Conservation (phyloP, 1,140 invertebrate genomes). For the Aporrectodea caliginosa region DNA sequence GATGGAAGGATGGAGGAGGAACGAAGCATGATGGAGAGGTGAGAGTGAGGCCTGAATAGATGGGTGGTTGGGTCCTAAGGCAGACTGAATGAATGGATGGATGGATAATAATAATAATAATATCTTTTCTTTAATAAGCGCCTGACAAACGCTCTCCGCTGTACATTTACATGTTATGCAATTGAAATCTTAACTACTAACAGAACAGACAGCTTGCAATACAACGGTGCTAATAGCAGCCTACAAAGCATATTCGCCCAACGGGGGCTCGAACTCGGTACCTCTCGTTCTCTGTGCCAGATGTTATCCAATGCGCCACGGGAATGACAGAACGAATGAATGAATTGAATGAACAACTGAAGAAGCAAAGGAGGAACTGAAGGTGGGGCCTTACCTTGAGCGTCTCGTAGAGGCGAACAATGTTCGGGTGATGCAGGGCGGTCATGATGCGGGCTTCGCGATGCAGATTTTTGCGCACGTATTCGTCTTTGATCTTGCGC, state of each 20-base stretch:
- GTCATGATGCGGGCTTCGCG: slow-evolving; percentile 66
- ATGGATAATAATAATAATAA: too few relatives aligned
- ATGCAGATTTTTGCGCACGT: slow-evolving; percentile 65
- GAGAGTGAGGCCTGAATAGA: too few relatives aligned
- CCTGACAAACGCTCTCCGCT: too few relatives aligned
- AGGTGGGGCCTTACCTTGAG: slow-evolving; percentile 59
- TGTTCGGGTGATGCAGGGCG: slow-evolving; percentile 65
- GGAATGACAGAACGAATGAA: background rate
- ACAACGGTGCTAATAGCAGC: background rate
- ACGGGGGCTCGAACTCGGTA: background rate
- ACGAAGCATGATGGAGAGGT: too few relatives aligned
- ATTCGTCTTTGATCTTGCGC: slow-evolving; percentile 65
- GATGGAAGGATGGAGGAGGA: too few relatives aligned
- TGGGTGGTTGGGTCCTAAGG: too few relatives aligned
- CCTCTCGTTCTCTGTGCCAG: too few relatives aligned
- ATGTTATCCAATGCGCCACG: background rate
- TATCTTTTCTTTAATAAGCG: too few relatives aligned
- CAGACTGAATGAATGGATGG: too few relatives aligned
- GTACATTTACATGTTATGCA: too few relatives aligned
- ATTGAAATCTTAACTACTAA: too few relatives aligned
- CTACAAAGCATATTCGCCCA: background rate
- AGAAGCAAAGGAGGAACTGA: background rate
- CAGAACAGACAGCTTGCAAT: background rate
- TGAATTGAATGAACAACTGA: background rate
- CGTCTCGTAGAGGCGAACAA: slow-evolving; percentile 66